Conservation (phyloP, 2,888 invertebrate species). For the Campoplex capitator region DNA sequence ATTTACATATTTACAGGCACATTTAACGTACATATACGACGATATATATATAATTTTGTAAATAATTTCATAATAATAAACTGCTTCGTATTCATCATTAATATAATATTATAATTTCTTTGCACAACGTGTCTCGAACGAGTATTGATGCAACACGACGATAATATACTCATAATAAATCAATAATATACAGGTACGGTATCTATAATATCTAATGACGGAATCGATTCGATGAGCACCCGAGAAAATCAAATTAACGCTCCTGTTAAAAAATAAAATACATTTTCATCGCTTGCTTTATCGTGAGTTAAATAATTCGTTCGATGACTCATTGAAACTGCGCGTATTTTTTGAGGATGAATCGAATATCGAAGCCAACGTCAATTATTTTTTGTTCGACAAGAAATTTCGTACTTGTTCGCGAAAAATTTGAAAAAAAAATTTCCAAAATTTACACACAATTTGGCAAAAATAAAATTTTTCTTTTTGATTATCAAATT, state of each 20-base stretch:
- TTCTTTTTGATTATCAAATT: too few species aligned
- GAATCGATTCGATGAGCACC: slow-evolving; percentile 63
- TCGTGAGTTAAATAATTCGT: not conserved
- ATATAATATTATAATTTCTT: slow-evolving; percentile 45
- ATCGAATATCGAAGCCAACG: not conserved
- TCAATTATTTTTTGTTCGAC: not conserved
- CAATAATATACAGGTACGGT: slow-evolving; percentile 63
- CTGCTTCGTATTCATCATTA: slow-evolving; percentile 39
- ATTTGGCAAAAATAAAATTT: too few species aligned
- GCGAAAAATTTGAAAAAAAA: too few species aligned
- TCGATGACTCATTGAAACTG: not conserved
- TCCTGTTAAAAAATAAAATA: slow-evolving; percentile 25
- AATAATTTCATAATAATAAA: slow-evolving; percentile 60
- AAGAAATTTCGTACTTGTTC: not conserved
- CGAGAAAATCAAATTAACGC: slow-evolving; percentile 49
- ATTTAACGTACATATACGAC: slow-evolving; percentile 66
- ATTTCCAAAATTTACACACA: too few species aligned
- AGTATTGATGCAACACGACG: slow-evolving; percentile 37
- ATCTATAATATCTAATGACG: slow-evolving; percentile 65
- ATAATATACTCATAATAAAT: slow-evolving; percentile 47
- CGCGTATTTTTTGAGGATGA: not conserved
- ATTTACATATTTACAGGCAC: slow-evolving; percentile 79
- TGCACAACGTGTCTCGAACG: slow-evolving; percentile 29
- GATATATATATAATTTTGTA: slow-evolving; percentile 52
- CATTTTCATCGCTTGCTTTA: not conserved